Evolutionary conservation across 2,113 vertebrate genomes (phyloP).

Genomic region (Hiodon alosoides): DNA sequence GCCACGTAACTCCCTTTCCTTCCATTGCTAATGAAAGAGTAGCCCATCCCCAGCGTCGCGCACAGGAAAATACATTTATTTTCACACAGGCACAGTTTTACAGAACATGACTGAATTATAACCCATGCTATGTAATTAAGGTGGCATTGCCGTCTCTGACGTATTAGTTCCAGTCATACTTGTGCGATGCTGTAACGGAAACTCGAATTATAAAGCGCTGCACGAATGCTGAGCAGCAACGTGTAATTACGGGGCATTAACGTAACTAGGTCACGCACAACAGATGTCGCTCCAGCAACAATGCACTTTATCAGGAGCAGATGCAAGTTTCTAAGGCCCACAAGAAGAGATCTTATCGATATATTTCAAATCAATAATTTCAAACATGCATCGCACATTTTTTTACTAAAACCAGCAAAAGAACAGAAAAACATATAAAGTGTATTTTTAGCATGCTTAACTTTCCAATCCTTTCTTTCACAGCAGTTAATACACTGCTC

Average conservation of each 20-base stretch:
- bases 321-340: not conserved
- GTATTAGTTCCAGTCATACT: constrained; percentile 13
- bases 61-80: not conserved
- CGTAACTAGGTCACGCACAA: constrained; percentile 2
- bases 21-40: no score
- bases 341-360: not conserved
- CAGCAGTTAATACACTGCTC: not conserved
- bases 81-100: not conserved
- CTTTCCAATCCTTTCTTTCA: not conserved
- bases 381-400: not conserved
- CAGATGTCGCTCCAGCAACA: constrained; percentile 1
- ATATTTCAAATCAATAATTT: not conserved
- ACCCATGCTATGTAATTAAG: constrained; percentile 6
- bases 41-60: no score
- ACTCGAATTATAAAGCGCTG: not conserved
- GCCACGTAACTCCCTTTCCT: no score
- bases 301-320: not conserved
- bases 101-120: not conserved
- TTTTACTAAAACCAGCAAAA: not conserved
- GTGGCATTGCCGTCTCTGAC: not conserved
- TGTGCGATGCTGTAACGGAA: constrained; percentile 2
- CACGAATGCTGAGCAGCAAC: not conserved
- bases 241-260: not conserved
- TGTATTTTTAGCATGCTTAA: not conserved
- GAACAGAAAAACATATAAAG: not conserved